These are phyloP conservation scores for Coranthus polyacanthus DNA, from an alignment of 2,797 vertebrate genomes.

Conservation along the genomic window DNA sequence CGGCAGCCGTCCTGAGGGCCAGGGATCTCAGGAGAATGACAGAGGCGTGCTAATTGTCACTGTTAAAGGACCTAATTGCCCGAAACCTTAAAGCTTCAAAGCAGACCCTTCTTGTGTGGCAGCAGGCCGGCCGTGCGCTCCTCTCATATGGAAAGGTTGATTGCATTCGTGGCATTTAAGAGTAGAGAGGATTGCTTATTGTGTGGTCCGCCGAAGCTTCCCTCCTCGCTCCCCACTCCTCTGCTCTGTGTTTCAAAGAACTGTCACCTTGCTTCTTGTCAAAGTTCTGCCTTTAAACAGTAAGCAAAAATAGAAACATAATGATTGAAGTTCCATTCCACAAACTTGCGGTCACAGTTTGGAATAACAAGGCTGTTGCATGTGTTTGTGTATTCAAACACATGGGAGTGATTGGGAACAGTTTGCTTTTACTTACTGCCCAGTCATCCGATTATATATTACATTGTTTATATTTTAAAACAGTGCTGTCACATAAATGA, in stretches of 20 bases:
- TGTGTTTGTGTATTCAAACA: constrained; percentile 64
- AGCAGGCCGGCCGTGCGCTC: constrained; percentile 24
- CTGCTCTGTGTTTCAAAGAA: constrained; percentile 72
- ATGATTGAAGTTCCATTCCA: constrained; percentile 74
- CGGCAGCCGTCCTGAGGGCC: constrained; percentile 38
- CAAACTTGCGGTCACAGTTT: constrained; percentile 58
- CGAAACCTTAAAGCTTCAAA: constrained; percentile 75
- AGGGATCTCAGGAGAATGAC: constrained; percentile 56
- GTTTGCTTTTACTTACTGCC: constrained; percentile 43
- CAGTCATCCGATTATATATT: constrained; percentile 36
- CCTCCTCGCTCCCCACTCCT: constrained; percentile 17
- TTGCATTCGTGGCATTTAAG: constrained; percentile 77
- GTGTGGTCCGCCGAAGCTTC: constrained; percentile 76
- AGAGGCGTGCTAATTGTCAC: constrained; percentile 77
- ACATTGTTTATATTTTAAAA: constrained; percentile 51
- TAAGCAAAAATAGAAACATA: constrained; percentile 67
- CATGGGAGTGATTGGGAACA: constrained; percentile 60
- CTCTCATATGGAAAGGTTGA: constrained; percentile 71
- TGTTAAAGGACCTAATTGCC: constrained; percentile 72
- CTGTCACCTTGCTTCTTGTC: constrained; percentile 67
- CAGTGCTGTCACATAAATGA: constrained; percentile 30
- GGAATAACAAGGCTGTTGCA: constrained; percentile 59
- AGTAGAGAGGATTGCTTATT: constrained; percentile 70
- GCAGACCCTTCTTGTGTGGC: constrained; percentile 66
- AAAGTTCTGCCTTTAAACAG: constrained; percentile 65